A percentile compares a stretch with the other conserved stretches of the same genome.
Evolutionary conservation across 1,140 invertebrate species (phyloP).

Genomic region (Ruditapes philippinarum): DNA sequence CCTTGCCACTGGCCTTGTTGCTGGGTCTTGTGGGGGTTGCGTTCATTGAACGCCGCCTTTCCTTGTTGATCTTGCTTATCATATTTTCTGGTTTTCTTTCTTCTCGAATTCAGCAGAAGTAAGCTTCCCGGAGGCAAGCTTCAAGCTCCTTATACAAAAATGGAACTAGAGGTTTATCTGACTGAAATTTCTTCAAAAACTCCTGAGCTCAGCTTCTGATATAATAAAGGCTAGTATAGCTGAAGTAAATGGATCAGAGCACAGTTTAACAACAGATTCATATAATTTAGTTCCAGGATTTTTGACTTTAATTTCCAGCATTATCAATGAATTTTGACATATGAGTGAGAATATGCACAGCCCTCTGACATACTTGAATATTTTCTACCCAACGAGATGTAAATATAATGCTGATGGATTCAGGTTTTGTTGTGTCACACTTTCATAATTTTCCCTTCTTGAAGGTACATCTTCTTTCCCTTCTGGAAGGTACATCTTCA

Average conservation of each 20-base stretch:
- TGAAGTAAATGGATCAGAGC: conserved; percentile 14
- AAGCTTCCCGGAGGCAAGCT: background rate
- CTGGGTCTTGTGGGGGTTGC: too few species aligned
- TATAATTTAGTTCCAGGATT: conserved; percentile 59
- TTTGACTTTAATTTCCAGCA: conserved; percentile 8
- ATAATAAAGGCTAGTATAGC: conserved; percentile 43
- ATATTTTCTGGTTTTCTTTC: too few species aligned
- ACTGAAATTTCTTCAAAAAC: conserved; percentile 56
- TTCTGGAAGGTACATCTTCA: conserved; percentile 67
- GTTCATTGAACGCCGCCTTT: too few species aligned
- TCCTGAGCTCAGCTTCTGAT: conserved; percentile 16
- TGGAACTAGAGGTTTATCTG: conserved; percentile 65
- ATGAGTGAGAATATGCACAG: too few species aligned
- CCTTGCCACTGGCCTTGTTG: too few species aligned
- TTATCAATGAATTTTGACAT: too few species aligned
- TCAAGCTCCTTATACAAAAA: conserved; percentile 52
- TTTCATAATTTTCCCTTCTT: too few species aligned
- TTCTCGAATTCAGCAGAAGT: conserved; percentile 54
- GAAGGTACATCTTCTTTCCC: too few species aligned
- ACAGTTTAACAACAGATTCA: conserved; percentile 13
- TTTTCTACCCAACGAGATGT: conserved; percentile 73
- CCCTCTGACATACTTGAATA: conserved; percentile 57
- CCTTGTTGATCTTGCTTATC: too few species aligned
- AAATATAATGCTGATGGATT: conserved; percentile 40
- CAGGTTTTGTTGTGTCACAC: background rate